Evolutionary conservation across 2,888 invertebrate species (phyloP).

Genomic region (Sceliomorpha sp.): DNA sequence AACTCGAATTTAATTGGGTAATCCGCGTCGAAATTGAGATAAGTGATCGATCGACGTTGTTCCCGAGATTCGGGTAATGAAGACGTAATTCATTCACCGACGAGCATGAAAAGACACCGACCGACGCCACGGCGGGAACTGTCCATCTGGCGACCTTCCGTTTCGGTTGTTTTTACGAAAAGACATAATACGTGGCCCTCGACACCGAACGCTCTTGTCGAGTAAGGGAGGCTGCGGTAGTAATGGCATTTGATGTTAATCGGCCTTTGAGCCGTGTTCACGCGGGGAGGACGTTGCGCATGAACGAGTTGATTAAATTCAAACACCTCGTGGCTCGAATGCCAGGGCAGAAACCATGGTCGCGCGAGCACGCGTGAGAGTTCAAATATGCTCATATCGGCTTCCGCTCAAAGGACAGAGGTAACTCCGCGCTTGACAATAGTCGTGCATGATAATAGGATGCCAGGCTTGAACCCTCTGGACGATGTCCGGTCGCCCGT

Average conservation of each 20-base stretch:
- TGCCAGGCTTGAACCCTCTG: constrained; percentile 63
- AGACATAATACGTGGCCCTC: constrained; percentile 36
- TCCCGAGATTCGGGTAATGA: background rate
- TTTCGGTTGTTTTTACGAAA: constrained; percentile 40
- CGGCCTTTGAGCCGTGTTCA: constrained; percentile 69
- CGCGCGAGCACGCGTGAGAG: constrained; percentile 64
- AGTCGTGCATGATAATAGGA: constrained; percentile 77
- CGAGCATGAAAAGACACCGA: constrained; percentile 17
- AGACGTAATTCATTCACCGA: background rate
- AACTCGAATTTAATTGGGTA: constrained; percentile 38
- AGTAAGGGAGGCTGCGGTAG: constrained; percentile 41
- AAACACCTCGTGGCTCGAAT: constrained; percentile 77
- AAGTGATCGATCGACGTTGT: constrained; percentile 3
- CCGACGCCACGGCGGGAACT: constrained; percentile 22
- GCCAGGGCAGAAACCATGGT: constrained; percentile 67
- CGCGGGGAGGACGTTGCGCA: constrained; percentile 71
- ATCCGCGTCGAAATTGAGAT: constrained; percentile 20
- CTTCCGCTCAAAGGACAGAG: constrained; percentile 69
- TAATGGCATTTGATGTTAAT: constrained; percentile 78
- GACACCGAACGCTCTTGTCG: constrained; percentile 19
- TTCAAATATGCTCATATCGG: constrained; percentile 79
- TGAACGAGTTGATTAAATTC: constrained; percentile 79
- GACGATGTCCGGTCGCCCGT: constrained; percentile 63
- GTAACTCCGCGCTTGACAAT: constrained; percentile 71
- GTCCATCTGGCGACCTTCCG: constrained; percentile 32